Conservation (phyloP, 2,888 invertebrate species). For the Thereva nobilitata region DNA sequence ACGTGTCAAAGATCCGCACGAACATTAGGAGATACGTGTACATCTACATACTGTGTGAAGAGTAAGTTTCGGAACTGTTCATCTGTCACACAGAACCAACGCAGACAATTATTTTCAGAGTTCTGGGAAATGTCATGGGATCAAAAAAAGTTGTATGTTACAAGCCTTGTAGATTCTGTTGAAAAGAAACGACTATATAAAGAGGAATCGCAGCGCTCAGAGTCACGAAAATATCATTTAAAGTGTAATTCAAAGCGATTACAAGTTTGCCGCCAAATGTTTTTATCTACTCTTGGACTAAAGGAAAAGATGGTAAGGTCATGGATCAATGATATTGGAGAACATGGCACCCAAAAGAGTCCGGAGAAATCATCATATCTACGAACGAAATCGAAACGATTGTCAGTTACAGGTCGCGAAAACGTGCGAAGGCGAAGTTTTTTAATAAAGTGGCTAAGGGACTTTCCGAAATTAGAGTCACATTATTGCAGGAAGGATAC, state of each 20-base stretch:
- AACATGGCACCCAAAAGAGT: constrained; percentile 12
- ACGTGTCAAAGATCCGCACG: too few species aligned
- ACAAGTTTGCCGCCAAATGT: constrained; percentile 33
- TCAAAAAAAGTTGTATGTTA: constrained; percentile 33
- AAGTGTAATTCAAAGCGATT: constrained; percentile 30
- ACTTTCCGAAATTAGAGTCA: constrained; percentile 26
- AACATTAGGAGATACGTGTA: constrained; percentile 26
- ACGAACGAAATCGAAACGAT: not conserved
- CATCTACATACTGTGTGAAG: constrained; percentile 31
- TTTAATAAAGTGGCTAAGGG: not conserved
- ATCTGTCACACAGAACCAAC: too few species aligned
- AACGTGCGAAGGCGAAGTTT: too few species aligned
- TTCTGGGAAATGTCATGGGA: constrained; percentile 33
- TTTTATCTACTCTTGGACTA: constrained; percentile 21
- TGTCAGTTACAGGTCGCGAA: too few species aligned
- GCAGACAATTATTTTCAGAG: constrained; percentile 29
- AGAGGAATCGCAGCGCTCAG: constrained; percentile 29
- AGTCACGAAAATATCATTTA: constrained; percentile 20
- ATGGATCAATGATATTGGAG: constrained; percentile 24
- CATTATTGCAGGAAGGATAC: constrained; percentile 22
- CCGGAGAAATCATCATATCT: not conserved
- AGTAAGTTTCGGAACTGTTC: constrained; percentile 30
- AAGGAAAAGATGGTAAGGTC: constrained; percentile 29
- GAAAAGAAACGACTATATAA: constrained; percentile 7
- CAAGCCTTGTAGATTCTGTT: constrained; percentile 14